These are phyloP conservation scores for Drosophila cognata DNA, from an alignment of 2,888 invertebrate genomes.

Conservation along the genomic window DNA sequence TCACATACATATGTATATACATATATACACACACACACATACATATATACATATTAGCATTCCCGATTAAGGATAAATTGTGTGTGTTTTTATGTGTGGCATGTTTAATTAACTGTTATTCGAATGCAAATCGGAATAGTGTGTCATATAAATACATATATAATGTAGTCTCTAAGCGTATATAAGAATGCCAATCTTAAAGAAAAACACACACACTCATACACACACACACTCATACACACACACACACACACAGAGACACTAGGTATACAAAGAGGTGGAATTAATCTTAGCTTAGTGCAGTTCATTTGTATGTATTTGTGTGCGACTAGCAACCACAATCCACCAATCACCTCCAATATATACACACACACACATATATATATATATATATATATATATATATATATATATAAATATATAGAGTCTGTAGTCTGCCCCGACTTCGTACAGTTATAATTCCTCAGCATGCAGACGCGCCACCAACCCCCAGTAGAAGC, in stretches of 20 bases:
- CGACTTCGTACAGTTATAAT: constrained; percentile 19
- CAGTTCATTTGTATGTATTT: constrained; percentile 12
- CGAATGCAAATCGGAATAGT: constrained; percentile 23
- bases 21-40: constrained; percentile 3
- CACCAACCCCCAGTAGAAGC: constrained; percentile 47
- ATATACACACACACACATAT: neutral
- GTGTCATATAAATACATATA: constrained; percentile 40
- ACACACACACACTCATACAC: constrained; percentile 4
- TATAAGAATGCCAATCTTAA: constrained; percentile 19
- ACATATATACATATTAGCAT: constrained; percentile 34
- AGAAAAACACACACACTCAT: neutral
- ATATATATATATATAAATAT: neutral
- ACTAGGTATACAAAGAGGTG: constrained; percentile 15
- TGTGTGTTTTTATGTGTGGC: constrained; percentile 14
- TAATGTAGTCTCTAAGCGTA: constrained; percentile 8
- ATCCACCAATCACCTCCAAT: constrained; percentile 3
- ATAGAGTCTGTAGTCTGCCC: constrained; percentile 37
- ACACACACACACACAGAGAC: constrained; percentile 11
- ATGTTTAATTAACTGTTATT: constrained; percentile 15
- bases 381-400: neutral
- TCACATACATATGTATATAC: neutral
- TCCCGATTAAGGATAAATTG: constrained; percentile 32
- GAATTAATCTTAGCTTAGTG: constrained; percentile 31
- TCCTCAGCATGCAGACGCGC: constrained; percentile 17
- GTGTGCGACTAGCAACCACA: constrained; percentile 8